Conservation (phyloP, 2,797 vertebrate genomes). For the Labeo calbasu region DNA sequence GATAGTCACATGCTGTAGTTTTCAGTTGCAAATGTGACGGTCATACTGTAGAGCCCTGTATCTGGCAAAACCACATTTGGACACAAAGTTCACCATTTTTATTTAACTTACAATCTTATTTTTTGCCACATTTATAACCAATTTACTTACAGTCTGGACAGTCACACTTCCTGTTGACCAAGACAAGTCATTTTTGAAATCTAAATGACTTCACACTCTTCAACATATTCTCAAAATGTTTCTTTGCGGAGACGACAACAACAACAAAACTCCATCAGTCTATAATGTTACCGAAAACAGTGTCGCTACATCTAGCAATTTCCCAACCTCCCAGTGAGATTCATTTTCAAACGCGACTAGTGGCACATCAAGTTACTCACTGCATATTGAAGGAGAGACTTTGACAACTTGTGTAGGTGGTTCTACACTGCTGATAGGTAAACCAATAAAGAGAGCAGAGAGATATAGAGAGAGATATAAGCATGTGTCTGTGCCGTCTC, state of each 20-base stretch:
- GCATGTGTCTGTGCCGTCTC: not conserved
- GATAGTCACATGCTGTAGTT: too few relatives aligned
- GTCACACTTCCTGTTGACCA: too few relatives aligned
- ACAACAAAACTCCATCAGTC: not conserved
- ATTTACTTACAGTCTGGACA: not conserved
- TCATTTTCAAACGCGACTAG: not conserved
- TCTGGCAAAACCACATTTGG: not conserved
- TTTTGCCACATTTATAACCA: not conserved
- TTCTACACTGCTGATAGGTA: not conserved
- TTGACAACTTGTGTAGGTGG: not conserved
- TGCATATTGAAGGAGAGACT: not conserved
- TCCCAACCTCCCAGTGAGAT: not conserved
- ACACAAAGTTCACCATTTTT: not conserved
- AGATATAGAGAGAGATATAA: not conserved
- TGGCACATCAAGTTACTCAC: constrained; percentile 1
- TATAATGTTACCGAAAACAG: not conserved
- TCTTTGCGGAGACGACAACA: not conserved
- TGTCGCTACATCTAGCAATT: not conserved
- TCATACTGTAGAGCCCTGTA: not conserved
- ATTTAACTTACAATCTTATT: not conserved
- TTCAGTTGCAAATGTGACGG: too few relatives aligned
- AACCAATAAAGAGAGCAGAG: not conserved
- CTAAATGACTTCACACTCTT: not conserved
- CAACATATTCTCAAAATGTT: not conserved
- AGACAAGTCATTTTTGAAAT: not conserved